Evolutionary conservation across 2,797 vertebrate species (phyloP), one percentile per base, ranked within the genome.

Genomic region (Molossus alvarezi): DNA sequence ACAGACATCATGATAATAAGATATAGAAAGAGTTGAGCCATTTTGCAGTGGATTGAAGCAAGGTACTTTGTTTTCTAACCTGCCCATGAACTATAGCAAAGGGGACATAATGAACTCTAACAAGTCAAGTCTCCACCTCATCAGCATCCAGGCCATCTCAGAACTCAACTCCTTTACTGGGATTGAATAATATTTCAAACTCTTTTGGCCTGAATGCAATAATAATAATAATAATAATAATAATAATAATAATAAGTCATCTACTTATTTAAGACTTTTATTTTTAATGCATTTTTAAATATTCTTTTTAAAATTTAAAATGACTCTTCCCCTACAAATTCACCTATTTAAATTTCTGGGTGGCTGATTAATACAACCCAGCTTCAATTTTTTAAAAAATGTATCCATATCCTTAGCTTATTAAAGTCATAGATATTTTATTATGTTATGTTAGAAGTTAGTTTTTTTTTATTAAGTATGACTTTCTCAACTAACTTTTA

Each of bases 311-410:
- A 60, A 82, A 71, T 65, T 64, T 88, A 73, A 94, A 96, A 48
- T 71, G 51, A 4, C n/a, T 79, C 17, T 69, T 64, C 21, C 20
- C 9, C 1, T 51, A 48, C 25, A 81, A 85, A 79, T 75, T 86
- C 48, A 96, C 69, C 79, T 93, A 90, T 67, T 62, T n/a, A 91
- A 57, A 67, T 94, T 93, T 94, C n/a, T 73, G 25, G 37, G 71
- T 71, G 33, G 9, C 33, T 80, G 41, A 71, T 90, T 11, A 82
- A 60, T 94, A 53, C 55, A 15, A 95, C 57, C 11, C 5, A 91
- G 29, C 91, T 89, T 72, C 41, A 65, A 45, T 6, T 90, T 73
- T 90, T 41, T 3, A 41, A 91, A 93, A 84, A 71, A 82, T 4
- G 2, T 60, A 69, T 55, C 33, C 12, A 79, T 9, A 82, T 55